Percentiles rank a stretch among this genome's conserved stretches.
Conservation (phyloP, 2,888 invertebrate species). For the Salpingus planirostris region DNA sequence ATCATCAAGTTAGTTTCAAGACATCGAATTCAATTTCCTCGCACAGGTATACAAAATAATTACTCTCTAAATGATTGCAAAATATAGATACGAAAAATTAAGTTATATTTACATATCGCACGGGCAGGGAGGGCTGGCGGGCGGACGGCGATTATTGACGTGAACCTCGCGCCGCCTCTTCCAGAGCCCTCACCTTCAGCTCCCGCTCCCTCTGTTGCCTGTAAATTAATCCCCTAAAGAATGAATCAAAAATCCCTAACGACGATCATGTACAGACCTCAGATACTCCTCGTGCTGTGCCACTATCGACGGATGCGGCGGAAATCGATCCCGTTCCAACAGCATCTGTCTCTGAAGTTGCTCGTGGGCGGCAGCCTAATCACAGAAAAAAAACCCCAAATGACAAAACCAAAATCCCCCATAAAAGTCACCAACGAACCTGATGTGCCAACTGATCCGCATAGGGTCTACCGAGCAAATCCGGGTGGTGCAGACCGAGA, state of each 20-base stretch:
- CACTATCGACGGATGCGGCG: conserved; percentile 53
- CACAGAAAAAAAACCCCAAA: background rate
- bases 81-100: conserved; percentile 30
- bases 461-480: conserved; percentile 70
- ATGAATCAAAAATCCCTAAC: background rate
- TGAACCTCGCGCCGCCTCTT: conserved; percentile 74
- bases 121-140: background rate
- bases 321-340: conserved; percentile 70
- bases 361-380: conserved; percentile 70
- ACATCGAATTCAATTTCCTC: no score
- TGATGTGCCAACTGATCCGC: conserved; percentile 73
- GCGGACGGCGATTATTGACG: conserved; percentile 31
- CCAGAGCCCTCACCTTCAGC: conserved; percentile 75
- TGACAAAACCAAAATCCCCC: conserved; percentile 1
- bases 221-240: conserved; percentile 3
- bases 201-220: conserved; percentile 74
- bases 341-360: conserved; percentile 77
- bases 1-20: no score
- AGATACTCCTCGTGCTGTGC: conserved; percentile 60
- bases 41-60: conserved; percentile 11
- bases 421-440: conserved; percentile 43
- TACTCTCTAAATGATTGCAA: conserved; percentile 25
- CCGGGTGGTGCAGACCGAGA: conserved; percentile 64
- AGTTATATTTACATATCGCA: conserved; percentile 13
- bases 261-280: conserved; percentile 40